Evolutionary conservation across 2,797 vertebrate genomes (phyloP).

Genomic region (Natrix natrix): DNA sequence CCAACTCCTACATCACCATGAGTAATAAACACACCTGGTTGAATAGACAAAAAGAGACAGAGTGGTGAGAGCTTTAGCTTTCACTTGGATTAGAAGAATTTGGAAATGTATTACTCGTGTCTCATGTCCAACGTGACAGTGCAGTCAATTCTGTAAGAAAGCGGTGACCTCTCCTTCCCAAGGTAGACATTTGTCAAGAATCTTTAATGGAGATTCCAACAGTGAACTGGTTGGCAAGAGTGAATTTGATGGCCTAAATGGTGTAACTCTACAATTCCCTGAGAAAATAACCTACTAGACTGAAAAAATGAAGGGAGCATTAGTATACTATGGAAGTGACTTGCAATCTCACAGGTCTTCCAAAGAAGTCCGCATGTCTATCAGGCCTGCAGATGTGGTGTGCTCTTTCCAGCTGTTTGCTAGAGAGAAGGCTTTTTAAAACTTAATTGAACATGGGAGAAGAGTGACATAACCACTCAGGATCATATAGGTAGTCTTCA

Average conservation of each 20-base stretch:
- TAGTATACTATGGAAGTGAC: neutral
- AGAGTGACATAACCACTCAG: neutral
- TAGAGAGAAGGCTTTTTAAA: neutral
- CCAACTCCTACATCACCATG: slow-evolving; percentile 96
- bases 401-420: neutral
- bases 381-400: neutral
- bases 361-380: neutral
- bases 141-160: neutral
- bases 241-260: neutral
- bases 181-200: neutral
- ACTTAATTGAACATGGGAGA: neutral
- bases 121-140: neutral
- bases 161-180: neutral
- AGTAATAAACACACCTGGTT: slow-evolving; percentile 95
- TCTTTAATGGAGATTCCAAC: neutral
- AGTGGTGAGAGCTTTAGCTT: neutral
- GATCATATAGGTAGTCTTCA: neutral
- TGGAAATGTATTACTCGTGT: neutral
- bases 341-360: neutral
- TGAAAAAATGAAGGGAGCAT: neutral
- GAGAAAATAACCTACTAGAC: neutral
- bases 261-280: neutral
- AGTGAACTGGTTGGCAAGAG: neutral
- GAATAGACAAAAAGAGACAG: neutral
- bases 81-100: neutral